Evolutionary conservation across 1,140 invertebrate species (phyloP), one percentile per base, ranked within the genome.

Genomic region (Tyrophagus putrescentiae): DNA sequence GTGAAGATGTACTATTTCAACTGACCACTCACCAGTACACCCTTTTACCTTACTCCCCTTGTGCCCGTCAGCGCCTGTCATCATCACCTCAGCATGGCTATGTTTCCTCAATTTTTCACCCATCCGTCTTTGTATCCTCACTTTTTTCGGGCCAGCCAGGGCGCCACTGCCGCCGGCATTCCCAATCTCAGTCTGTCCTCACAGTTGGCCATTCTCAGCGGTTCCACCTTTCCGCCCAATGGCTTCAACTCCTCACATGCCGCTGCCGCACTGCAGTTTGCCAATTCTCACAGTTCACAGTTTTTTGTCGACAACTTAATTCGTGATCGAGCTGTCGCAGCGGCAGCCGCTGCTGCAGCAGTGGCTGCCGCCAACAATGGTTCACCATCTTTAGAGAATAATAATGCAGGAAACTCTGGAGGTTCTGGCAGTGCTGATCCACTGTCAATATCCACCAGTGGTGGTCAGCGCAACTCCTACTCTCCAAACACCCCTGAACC

Each of bases 101-200:
- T 57, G 56, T 57, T 57, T 57, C 56, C 56, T 13, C 56, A 57
- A 39, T 39, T 57, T 27, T 57, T 57, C 31, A 57, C 56, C 3
- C 56, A 57, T 41, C 16, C 56, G 13, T 16, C 32, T 57, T 23
- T 57, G 13, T 57, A 57, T 41, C 56, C 42, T 23, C 27, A 34
- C 16, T 57, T 57, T 57, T 57, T 57, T 23, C 56, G 56, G 18
- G 25, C 52, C 45, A 2, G 13, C 13, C 13, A 11, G 11, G 31
- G 13, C 21, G 21, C 7, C 45, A 48, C 23, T 7, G 23, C 52
- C 25, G 48, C 48, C 23, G 25, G 13, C 16, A 11, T 27, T 3
- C 13, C 52, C 9, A 54, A 27, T 31, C 52, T 54, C 32, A 54
- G 52, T 33, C 25, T 54, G 25, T 31, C 52, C 21, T 54, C 52